These are phyloP conservation scores for Melipona bicolor DNA, from an alignment of 2,888 invertebrate genomes.

Conservation along the genomic window DNA sequence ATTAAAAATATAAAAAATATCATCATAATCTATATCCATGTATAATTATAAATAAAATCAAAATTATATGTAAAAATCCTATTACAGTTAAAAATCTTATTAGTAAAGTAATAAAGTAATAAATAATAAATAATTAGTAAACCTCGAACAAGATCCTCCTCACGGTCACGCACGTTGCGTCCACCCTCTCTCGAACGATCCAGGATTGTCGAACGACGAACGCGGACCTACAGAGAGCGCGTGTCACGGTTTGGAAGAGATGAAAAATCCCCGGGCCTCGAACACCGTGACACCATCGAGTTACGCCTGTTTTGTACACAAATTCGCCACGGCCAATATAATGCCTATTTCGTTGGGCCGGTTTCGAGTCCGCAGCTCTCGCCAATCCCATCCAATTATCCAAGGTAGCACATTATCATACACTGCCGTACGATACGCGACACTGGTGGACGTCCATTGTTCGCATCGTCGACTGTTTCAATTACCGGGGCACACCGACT, in stretches of 20 bases:
- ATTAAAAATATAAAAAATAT: no score
- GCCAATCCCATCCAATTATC: constrained; percentile 82
- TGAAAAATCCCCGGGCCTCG: constrained; percentile 17
- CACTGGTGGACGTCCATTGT: constrained; percentile 15
- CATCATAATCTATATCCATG: no score
- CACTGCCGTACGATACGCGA: constrained; percentile 40
- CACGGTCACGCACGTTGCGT: no score
- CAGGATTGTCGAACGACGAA: no score
- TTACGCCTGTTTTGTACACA: constrained; percentile 80
- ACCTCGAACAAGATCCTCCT: no score
- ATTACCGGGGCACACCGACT: constrained; percentile 69
- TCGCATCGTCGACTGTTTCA: constrained; percentile 77
- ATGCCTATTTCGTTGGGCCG: constrained; percentile 75
- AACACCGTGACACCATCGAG: constrained; percentile 77
- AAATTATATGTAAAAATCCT: no score
- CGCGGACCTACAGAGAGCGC: constrained; percentile 26
- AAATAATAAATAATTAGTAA: no score
- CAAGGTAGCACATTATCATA: constrained; percentile 81
- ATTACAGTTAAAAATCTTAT: no score
- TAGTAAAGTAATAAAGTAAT: no score
- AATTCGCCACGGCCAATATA: constrained; percentile 82
- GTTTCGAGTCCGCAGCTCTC: constrained; percentile 10
- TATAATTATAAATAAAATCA: no score
- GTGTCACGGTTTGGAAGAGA: constrained; percentile 11
- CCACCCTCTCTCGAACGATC: no score